These are phyloP conservation scores for Tuberolachnus salignus DNA, from an alignment of 2,888 invertebrate species.

Conservation along the genomic window DNA sequence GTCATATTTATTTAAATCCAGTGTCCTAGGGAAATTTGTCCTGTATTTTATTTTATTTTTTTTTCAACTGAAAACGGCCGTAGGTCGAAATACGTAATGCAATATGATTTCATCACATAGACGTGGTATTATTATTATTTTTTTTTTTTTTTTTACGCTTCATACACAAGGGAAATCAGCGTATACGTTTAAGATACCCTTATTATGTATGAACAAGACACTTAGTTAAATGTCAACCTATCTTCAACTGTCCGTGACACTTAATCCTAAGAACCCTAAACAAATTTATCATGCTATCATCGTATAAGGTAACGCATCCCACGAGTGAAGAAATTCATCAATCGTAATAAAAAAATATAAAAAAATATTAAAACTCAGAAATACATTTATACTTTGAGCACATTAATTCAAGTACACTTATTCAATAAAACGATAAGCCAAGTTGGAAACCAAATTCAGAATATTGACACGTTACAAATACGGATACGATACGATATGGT, in stretches of 20 bases:
- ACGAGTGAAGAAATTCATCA: neutral
- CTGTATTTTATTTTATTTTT: too few relatives aligned
- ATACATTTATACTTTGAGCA: neutral
- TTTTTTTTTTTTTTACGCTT: neutral
- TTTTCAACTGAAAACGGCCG: too few relatives aligned
- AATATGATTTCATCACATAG: neutral
- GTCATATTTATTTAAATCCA: neutral
- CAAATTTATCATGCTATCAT: too few relatives aligned
- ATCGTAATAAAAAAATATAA: too few relatives aligned
- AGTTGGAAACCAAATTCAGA: too few relatives aligned
- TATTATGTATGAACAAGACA: neutral
- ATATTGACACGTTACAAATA: too few relatives aligned
- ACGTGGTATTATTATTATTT: too few relatives aligned
- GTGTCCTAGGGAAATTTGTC: too few relatives aligned
- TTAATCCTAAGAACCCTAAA: conserved; percentile 15
- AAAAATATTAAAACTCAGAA: neutral
- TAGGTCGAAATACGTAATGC: neutral
- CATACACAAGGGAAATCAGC: conserved; percentile 44
- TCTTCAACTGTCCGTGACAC: conserved; percentile 24
- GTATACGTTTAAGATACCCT: conserved; percentile 22
- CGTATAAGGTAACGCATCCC: neutral
- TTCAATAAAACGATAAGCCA: too few relatives aligned
- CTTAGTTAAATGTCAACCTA: conserved; percentile 29
- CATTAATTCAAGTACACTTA: too few relatives aligned
- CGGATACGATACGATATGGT: too few relatives aligned